Base-by-base conservation (phyloP, 2,888 invertebrate genomes). In the Aplocera efformata region DNA sequence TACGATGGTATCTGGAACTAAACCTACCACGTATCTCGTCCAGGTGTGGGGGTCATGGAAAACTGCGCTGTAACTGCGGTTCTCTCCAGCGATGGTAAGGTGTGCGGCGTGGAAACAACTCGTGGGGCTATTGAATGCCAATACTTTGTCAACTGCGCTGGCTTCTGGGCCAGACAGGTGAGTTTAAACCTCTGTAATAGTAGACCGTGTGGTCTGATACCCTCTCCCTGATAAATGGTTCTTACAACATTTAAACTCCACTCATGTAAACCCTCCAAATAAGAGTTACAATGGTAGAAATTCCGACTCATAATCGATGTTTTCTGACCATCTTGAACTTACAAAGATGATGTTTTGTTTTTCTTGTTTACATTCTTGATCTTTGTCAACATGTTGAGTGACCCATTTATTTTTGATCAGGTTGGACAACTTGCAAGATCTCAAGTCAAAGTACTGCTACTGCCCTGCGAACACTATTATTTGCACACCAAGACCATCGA, bases 381-480 rank as follows among this genome's bases (percentile, higher is more conserved):
- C 20, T 8, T n/a, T 28, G 9, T n/a, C 28, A 11, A 11, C n/a
- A n/a, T n/a, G n/a, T n/a, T n/a, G n/a, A n/a, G n/a, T n/a, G n/a
- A n/a, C n/a, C n/a, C n/a, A n/a, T n/a, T n/a, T 32, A 38, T 17
- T 31, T 31, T 37, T 24, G 21, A 21, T 26, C 17, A 86, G 74
- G 92, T 98, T 29, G 98, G 98, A 5, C 94, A 95, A 67, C 77
- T 95, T 48, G 94, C 96, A 11, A 91, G 92, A 42, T 97, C 97
- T 1, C 91, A 92, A 66, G 96, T 98, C 1, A 96, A 96, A 78
- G 93, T 95, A 21, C 98, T 98, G 0, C 83, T 98, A 6, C 93
- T 98, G 77, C 94, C 98, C 0, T 97, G 96, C 50, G 97, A 98
- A 72, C 98, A 98, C 84, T 96, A 97, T 75, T 97, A 96, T 75